These are phyloP conservation scores for Barnardius zonarius DNA, from an alignment of 2,113 vertebrate species.

Conservation along the genomic window DNA sequence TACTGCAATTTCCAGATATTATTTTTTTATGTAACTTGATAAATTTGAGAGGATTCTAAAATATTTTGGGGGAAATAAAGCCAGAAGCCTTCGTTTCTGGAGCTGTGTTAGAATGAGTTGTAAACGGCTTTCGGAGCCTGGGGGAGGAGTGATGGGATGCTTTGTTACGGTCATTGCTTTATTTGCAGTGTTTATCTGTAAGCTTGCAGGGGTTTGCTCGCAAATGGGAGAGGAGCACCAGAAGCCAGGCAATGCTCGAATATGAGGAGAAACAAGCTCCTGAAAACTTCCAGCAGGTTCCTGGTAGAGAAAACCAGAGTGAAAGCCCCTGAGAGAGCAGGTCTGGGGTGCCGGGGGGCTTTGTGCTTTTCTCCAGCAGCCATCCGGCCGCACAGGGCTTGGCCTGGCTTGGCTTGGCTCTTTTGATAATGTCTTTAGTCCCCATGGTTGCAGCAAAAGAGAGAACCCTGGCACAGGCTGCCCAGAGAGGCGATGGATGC, in stretches of 20 bases:
- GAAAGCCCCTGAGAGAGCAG: background rate
- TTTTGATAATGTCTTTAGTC: background rate
- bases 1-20: background rate
- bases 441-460: background rate
- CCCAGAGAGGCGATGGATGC: background rate
- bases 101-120: background rate
- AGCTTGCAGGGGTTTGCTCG: background rate
- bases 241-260: background rate
- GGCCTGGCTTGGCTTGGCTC: no score
- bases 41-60: background rate
- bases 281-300: background rate
- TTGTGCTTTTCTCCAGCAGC: no score
- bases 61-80: background rate
- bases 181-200: background rate
- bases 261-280: background rate
- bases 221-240: background rate
- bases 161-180: accelerated
- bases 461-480: background rate
- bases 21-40: background rate
- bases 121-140: background rate
- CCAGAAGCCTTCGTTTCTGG: background rate
- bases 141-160: accelerated
- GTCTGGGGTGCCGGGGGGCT: accelerated
- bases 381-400: accelerated
- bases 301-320: accelerated